Percentiles rank a stretch among this genome's conserved stretches.
These are phyloP conservation scores for Entomobrya multifasciata DNA, from an alignment of 2,888 invertebrate genomes.

Conservation along the genomic window DNA sequence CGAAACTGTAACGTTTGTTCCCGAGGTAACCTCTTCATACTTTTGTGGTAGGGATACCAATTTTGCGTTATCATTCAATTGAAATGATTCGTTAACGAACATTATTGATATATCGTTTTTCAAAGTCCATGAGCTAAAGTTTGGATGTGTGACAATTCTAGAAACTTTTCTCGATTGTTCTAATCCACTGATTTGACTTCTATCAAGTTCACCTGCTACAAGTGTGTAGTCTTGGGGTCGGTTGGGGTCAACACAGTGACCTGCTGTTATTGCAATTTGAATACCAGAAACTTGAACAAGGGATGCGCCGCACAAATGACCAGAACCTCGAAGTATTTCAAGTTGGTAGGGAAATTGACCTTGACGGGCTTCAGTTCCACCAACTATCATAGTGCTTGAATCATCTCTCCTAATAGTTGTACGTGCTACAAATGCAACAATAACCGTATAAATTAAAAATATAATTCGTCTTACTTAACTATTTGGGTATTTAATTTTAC, in stretches of 20 bases:
- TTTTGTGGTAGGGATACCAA: not conserved
- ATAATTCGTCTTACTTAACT: no score
- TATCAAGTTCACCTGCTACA: not conserved
- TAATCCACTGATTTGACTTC: not conserved
- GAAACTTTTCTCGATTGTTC: not conserved
- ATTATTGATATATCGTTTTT: slow-evolving; percentile 2
- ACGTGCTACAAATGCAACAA: no score
- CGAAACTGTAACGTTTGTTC: not conserved
- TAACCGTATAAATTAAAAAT: no score
- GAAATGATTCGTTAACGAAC: not conserved
- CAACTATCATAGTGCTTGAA: not conserved
- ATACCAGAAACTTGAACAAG: not conserved
- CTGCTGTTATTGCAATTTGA: not conserved
- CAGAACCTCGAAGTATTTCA: not conserved
- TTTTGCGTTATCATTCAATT: not conserved
- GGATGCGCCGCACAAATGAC: not conserved
- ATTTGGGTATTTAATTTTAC: no score
- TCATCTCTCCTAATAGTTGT: no score
- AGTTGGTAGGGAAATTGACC: slow-evolving; percentile 20
- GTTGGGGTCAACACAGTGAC: not conserved
- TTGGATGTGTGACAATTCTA: not conserved
- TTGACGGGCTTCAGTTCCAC: not conserved
- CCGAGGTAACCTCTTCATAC: not conserved
- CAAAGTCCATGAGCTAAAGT: not conserved
- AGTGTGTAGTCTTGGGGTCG: not conserved